Percentiles rank a stretch among this genome's conserved stretches.
These are phyloP conservation scores for Tadarida brasiliensis DNA, from an alignment of 2,797 vertebrate species.

Conservation along the genomic window DNA sequence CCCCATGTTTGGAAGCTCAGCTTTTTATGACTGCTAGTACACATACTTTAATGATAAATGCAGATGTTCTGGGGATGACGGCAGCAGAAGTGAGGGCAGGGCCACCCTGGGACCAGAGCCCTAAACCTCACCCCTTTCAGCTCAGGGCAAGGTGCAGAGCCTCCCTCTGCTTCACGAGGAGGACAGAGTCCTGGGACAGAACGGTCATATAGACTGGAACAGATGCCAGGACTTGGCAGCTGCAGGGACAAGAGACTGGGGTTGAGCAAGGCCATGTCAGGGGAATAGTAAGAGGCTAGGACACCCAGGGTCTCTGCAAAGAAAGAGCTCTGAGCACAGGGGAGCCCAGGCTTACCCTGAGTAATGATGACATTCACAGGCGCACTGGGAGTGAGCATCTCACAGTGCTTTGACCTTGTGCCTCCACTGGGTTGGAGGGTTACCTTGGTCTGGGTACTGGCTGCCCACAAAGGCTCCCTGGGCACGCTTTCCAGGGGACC, in stretches of 20 bases:
- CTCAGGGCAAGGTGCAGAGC: neutral
- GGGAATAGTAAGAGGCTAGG: neutral
- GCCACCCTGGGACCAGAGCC: neutral
- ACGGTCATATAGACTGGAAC: neutral
- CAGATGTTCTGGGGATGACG: neutral
- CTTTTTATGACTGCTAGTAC: neutral
- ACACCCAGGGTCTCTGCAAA: neutral
- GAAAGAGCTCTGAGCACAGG: neutral
- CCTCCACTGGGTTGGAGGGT: neutral
- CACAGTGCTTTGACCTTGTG: neutral
- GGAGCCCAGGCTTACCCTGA: neutral
- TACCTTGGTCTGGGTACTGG: neutral
- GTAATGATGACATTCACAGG: rapidly evolving
- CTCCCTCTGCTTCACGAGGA: neutral
- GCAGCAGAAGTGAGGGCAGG: neutral
- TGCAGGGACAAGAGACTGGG: neutral
- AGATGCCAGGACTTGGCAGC: neutral
- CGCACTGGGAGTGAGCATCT: neutral
- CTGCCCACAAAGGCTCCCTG: neutral
- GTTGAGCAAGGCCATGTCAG: neutral
- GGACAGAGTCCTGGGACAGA: neutral
- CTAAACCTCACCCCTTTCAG: neutral
- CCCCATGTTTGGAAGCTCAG: neutral
- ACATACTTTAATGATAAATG: neutral
- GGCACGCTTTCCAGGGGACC: neutral